Evolutionary conservation across 2,797 vertebrate species (phyloP).

Genomic region (Acipenser transmontanus): DNA sequence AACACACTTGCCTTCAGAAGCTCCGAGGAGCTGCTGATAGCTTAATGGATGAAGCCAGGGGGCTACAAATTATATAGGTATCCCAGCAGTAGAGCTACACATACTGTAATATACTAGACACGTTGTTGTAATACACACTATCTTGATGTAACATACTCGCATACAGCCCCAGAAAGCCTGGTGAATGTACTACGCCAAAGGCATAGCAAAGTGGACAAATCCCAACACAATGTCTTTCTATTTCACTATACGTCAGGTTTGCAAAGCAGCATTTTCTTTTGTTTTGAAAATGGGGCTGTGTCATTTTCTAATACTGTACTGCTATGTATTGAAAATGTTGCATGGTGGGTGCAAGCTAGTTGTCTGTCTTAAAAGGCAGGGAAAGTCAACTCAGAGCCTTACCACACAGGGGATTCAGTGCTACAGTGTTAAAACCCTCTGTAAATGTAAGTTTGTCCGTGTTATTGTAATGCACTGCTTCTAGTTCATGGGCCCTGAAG

Average conservation of each 20-base stretch:
- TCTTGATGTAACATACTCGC: slow-evolving; percentile 23
- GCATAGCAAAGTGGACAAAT: too few relatives aligned
- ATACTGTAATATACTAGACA: slow-evolving; percentile 44
- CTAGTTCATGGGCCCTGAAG: slow-evolving; percentile 30
- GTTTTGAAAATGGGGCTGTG: too few relatives aligned
- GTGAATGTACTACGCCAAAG: too few relatives aligned
- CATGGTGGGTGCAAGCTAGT: slow-evolving; percentile 5
- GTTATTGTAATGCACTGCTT: background rate
- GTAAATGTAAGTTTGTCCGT: slow-evolving; percentile 8
- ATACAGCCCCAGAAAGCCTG: too few relatives aligned
- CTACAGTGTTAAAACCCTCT: slow-evolving; percentile 26
- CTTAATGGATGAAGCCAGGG: slow-evolving; percentile 38
- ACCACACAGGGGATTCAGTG: too few relatives aligned
- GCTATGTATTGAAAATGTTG: slow-evolving; percentile 34
- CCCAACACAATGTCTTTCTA: too few relatives aligned
- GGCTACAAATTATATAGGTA: slow-evolving; percentile 43
- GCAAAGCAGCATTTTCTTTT: too few relatives aligned
- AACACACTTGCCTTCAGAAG: slow-evolving; percentile 17
- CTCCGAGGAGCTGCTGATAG: slow-evolving; percentile 30
- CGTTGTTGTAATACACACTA: slow-evolving; percentile 35
- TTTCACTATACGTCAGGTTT: too few relatives aligned
- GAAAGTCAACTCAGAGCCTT: too few relatives aligned
- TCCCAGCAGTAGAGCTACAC: slow-evolving; percentile 36
- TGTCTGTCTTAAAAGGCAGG: too few relatives aligned
- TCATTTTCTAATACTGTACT: slow-evolving; percentile 16